phyloP scores from a whole-genome alignment of 2,797 vertebrate species.

The Crenichthys baileyi region DNA sequence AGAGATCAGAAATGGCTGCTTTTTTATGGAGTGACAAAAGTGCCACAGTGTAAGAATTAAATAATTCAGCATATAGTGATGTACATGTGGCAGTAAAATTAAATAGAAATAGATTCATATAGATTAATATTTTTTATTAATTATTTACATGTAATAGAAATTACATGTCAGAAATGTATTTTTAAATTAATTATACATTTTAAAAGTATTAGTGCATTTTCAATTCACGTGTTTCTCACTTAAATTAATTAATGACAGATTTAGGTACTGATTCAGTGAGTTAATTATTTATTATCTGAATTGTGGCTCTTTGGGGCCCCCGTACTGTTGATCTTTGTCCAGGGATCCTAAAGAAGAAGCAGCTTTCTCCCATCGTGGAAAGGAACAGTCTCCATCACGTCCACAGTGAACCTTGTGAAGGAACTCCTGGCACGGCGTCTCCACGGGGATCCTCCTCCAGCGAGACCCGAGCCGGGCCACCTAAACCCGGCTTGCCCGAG shows the following conservation, averaged over 20 bases:
- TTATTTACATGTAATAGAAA: too few species aligned
- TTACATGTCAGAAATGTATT: not conserved
- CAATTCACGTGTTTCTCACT: not conserved
- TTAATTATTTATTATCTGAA: not conserved
- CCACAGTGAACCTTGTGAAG: conserved; percentile 81
- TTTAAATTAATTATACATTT: not conserved
- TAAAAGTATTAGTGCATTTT: not conserved
- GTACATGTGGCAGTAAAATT: not conserved
- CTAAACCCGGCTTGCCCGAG: conserved; percentile 79
- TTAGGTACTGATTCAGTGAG: not conserved
- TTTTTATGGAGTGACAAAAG: not conserved
- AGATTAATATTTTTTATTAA: not conserved
- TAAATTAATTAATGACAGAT: not conserved
- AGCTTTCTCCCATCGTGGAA: conserved; percentile 88
- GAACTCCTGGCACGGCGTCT: conserved; percentile 69
- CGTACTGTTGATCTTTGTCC: not conserved
- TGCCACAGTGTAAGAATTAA: not conserved
- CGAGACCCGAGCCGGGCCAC: conserved; percentile 64
- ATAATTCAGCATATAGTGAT: not conserved
- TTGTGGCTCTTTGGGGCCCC: not conserved
- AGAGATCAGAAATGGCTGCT: not conserved
- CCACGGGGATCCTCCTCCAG: conserved; percentile 84
- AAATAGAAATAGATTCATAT: not conserved
- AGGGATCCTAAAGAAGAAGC: conserved; percentile 96
- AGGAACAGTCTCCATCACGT: conserved; percentile 83